A percentile compares a stretch with the other conserved stretches of the same genome.
phyloP scores from a whole-genome alignment of 2,113 vertebrate genomes.

The Brachionichthys hirsutus region DNA sequence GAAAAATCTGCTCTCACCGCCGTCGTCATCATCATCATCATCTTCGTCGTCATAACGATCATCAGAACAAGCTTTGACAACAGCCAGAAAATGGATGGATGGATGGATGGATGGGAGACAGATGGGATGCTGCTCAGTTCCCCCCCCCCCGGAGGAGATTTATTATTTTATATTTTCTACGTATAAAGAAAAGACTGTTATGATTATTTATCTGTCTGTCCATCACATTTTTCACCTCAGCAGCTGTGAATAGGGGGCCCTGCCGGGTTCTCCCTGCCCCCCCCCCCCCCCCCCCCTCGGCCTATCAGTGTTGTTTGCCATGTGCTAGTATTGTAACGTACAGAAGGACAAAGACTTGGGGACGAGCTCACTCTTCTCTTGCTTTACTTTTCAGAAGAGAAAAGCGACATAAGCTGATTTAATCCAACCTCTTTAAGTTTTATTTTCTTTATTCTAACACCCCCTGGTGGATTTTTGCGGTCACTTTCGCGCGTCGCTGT shows the following conservation, averaged over 20 bases:
- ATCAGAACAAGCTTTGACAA: slow-evolving; percentile 70
- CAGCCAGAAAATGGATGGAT: slow-evolving; percentile 38
- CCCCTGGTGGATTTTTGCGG: slow-evolving; percentile 31
- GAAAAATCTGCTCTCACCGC: slow-evolving; percentile 53
- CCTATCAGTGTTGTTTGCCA: slow-evolving; percentile 80
- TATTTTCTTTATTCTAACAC: slow-evolving; percentile 25
- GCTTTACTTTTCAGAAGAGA: slow-evolving; percentile 55
- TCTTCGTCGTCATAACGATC: slow-evolving; percentile 44
- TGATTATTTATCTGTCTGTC: slow-evolving; percentile 73
- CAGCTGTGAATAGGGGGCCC: slow-evolving; percentile 81
- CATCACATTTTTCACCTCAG: slow-evolving; percentile 72
- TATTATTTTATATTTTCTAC: slow-evolving; percentile 53
- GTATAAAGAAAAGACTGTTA: slow-evolving; percentile 67
- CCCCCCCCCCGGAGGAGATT: slow-evolving; percentile 57
- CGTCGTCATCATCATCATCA: slow-evolving; percentile 28
- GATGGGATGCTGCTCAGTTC: slow-evolving; percentile 71
- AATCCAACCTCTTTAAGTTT: slow-evolving; percentile 52
- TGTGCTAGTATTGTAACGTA: slow-evolving; percentile 78
- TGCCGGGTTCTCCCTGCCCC: slow-evolving; percentile 27
- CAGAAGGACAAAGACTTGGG: slow-evolving; percentile 73
- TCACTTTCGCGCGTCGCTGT: slow-evolving; percentile 51
- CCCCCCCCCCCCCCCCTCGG: slow-evolving; percentile 26
- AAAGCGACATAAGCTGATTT: slow-evolving; percentile 55
- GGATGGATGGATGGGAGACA: slow-evolving; percentile 67
- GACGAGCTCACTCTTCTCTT: slow-evolving; percentile 54